Evolutionary conservation across 2,888 invertebrate species (phyloP), one percentile per base, ranked within the genome.

Genomic region (Xanthia togata): DNA sequence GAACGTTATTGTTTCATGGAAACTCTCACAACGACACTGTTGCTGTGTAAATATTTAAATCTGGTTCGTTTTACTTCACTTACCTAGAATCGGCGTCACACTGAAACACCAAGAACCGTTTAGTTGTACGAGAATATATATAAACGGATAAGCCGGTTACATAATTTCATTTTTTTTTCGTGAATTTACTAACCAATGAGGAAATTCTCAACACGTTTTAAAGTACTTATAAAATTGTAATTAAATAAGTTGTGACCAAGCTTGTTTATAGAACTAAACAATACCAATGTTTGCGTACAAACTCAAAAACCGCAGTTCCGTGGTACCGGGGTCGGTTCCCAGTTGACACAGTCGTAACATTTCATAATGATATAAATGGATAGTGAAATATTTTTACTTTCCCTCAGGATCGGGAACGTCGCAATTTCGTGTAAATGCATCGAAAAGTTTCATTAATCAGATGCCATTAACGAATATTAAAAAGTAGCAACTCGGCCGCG

Each of bases 381-480:
- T 62, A 26, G 35, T 50, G 26, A 23, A 59, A 65, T 50, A 50
- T 67, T 72, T 41, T 14, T 31, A 38, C 17, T 64, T 44, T 73
- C 84, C 80, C 81, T 65, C 35, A 41, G 62, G 80, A 70, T 67
- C 38, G n/a, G 20, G 23, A 62, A 70, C 47, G 57, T 62, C 35
- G 70, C 53, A 41, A 62, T 73, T 73, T 74, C 41, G 55, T 67
- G 23, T 59, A 47, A 76, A 75, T 78, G 57, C 74, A 73, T 72
- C 59, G 53, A 26, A 76, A 78, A 71, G 44, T 68, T 87, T 84
- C 64, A 80, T 80, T 87, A 82, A 79, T 82, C 74, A 74, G 78
- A 62, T 47, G 60, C 82, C 87, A 84, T 80, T 86, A 80, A 64
- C 72, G 62, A 73, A 75, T 71, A 85, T 87, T 84, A 84, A 78